Evolutionary conservation across 2,113 vertebrate species (phyloP).

Genomic region (Glaucomys volans): DNA sequence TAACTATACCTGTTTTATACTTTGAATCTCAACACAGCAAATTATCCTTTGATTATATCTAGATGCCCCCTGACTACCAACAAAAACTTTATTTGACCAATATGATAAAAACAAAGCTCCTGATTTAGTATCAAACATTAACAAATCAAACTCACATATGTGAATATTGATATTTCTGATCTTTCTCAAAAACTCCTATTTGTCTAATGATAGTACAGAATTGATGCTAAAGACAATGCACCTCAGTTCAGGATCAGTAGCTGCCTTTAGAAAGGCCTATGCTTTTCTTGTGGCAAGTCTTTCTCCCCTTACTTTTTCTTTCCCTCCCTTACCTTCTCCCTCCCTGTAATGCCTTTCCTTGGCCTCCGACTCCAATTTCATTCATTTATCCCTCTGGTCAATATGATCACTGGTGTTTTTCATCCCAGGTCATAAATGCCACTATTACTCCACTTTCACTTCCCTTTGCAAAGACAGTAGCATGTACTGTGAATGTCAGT

Average conservation of each 20-base stretch:
- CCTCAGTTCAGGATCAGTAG: not conserved
- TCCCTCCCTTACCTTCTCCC: no score
- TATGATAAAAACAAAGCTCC: slow-evolving; percentile 16
- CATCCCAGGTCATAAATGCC: not conserved
- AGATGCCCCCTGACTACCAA: not conserved
- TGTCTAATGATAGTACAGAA: not conserved
- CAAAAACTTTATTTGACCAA: not conserved
- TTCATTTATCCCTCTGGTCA: not conserved
- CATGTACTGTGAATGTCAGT: not conserved
- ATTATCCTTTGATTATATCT: not conserved
- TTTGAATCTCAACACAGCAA: not conserved
- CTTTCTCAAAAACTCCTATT: not conserved
- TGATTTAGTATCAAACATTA: not conserved
- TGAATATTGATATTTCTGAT: not conserved
- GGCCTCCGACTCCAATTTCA: not conserved
- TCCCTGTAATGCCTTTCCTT: not conserved
- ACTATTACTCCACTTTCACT: not conserved
- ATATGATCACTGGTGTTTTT: not conserved
- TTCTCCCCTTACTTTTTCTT: not conserved
- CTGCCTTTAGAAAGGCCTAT: not conserved
- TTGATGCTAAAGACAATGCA: not conserved
- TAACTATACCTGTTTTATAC: not conserved
- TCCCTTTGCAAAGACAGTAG: not conserved
- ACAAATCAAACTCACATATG: not conserved
- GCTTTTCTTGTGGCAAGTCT: not conserved